Evolutionary conservation across 2,113 vertebrate genomes (phyloP), one percentile per base, ranked within the genome.

Genomic region (Sander vitreus): DNA sequence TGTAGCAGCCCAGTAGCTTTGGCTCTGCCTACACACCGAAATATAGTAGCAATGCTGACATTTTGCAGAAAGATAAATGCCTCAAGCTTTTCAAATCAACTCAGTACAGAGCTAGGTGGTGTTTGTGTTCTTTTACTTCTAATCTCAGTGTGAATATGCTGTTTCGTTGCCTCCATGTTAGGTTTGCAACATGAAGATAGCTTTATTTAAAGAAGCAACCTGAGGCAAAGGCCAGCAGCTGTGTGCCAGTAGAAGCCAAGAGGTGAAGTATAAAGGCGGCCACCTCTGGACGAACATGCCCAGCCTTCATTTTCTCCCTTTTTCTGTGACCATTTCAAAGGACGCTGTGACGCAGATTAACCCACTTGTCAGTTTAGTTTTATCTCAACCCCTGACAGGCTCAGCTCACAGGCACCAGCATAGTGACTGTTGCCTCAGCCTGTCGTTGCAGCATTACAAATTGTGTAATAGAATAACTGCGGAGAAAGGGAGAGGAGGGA

Each of bases 331-430:
- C 1, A 45, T 83, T 89, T 88, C 81, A 85, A 87, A 86, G 85
- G 81, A 82, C 57, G 72, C 43, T 82, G 82, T 89, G 90, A 89
- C 73, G 81, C 90, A 88, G 85, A 79, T 76, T 83, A 88, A 90
- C 85, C 84, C 91, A 83, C 91, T 78, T 92, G 93, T 93, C 93
- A 93, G 84, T 84, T 92, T 60, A 16, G 86, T 85, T 94, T 88
- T 81, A 69, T 83, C 79, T 92, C 92, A 93, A 66, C 58, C 86
- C 77, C 68, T 14, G 54, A 85, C 81, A 76, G 83, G 72, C 87
- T 83, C 43, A 15, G 68, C 87, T 89, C 85, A 70, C 85, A 78
- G 85, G 90, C 89, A 85, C 73, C 73, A 87, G 79, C 88, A 76
- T 77, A 72, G 88, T 86, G 84, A 39, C 69, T 80, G n/a, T 18